A percentile compares a stretch with the other conserved stretches of the same genome.
phyloP scores from a whole-genome alignment of 1,140 invertebrate species.

The Planococcus citri region DNA sequence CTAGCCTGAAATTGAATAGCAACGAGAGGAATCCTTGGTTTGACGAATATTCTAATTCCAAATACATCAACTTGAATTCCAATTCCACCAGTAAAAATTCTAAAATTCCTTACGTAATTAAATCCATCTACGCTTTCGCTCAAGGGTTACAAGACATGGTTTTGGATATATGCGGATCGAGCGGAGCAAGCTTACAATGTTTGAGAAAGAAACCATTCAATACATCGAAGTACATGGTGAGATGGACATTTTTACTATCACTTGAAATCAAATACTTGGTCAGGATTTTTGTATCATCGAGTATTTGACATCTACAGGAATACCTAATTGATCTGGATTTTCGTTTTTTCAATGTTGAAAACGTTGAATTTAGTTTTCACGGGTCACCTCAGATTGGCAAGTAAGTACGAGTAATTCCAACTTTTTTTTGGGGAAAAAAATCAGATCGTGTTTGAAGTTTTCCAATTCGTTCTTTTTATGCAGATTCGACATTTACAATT shows the following conservation, averaged over 20 bases:
- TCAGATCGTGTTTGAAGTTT: not conserved
- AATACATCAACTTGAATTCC: not conserved
- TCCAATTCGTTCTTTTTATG: not conserved
- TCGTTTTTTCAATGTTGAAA: not conserved
- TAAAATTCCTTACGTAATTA: slow-evolving; percentile 63
- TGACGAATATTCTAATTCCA: slow-evolving; percentile 53
- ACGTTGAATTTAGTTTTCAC: not conserved
- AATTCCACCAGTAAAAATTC: slow-evolving; percentile 49
- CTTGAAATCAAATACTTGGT: too few species aligned
- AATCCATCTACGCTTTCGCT: slow-evolving; percentile 56
- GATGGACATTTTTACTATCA: not conserved
- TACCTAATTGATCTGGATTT: not conserved
- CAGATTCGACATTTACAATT: not conserved
- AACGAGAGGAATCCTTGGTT: slow-evolving; percentile 65
- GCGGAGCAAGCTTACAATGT: not conserved
- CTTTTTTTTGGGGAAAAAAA: not conserved
- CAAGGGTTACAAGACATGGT: slow-evolving; percentile 51
- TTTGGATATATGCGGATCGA: slow-evolving; percentile 37
- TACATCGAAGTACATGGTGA: not conserved
- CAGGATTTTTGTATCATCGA: not conserved
- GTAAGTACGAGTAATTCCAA: too few species aligned
- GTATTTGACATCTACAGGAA: too few species aligned
- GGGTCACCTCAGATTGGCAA: not conserved
- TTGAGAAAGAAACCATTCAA: not conserved
- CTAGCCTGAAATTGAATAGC: slow-evolving; percentile 45